Evolutionary conservation across 2,888 invertebrate genomes (phyloP).

Genomic region (Alcis repandata): DNA sequence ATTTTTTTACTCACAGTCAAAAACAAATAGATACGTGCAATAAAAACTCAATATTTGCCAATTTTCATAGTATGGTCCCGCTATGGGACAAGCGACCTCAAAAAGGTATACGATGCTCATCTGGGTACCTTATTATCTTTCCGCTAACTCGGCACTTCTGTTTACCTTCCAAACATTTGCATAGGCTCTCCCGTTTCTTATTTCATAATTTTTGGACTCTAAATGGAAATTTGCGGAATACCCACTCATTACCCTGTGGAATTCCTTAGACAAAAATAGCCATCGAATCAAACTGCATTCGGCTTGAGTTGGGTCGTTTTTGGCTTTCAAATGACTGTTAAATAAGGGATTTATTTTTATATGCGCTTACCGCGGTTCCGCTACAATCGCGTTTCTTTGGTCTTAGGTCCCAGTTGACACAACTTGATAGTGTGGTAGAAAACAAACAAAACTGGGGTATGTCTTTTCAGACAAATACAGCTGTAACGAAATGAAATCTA

Average conservation of each 20-base stretch:
- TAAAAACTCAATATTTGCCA: slow-evolving; percentile 35
- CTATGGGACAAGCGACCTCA: slow-evolving; percentile 26
- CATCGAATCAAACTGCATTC: slow-evolving; percentile 22
- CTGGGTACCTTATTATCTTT: slow-evolving; percentile 49
- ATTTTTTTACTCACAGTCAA: not conserved
- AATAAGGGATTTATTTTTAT: slow-evolving; percentile 17
- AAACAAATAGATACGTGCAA: slow-evolving; percentile 4
- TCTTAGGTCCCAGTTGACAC: not conserved
- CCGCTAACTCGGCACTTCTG: slow-evolving; percentile 48
- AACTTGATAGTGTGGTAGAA: too few relatives aligned
- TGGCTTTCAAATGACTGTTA: slow-evolving; percentile 21
- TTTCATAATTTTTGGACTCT: slow-evolving; percentile 48
- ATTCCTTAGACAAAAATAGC: slow-evolving; percentile 19
- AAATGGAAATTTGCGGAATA: slow-evolving; percentile 38
- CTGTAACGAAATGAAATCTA: too few relatives aligned
- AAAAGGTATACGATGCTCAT: slow-evolving; percentile 45
- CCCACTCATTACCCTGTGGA: slow-evolving; percentile 21
- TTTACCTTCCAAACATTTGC: slow-evolving; percentile 49
- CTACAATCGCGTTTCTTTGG: not conserved
- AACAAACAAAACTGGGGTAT: too few relatives aligned
- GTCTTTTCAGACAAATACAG: too few relatives aligned
- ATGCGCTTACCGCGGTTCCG: not conserved
- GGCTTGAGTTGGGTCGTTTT: slow-evolving; percentile 9
- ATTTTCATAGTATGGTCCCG: slow-evolving; percentile 38
- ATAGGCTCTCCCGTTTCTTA: slow-evolving; percentile 48